Evolutionary conservation across 2,113 vertebrate species (phyloP).

Genomic region (Panthera leo): DNA sequence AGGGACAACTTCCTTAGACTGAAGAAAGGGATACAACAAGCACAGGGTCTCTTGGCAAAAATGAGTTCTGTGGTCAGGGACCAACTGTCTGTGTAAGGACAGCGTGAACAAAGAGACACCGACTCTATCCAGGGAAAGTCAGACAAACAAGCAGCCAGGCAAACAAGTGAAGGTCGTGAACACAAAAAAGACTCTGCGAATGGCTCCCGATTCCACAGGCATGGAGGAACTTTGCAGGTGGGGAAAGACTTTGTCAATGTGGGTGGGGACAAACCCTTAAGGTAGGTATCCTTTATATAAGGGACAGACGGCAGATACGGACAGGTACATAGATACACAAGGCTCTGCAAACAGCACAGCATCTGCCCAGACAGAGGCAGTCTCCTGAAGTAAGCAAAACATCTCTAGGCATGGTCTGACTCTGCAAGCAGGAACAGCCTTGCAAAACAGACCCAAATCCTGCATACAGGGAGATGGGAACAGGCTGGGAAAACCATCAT

Average conservation of each 20-base stretch:
- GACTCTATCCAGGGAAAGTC: neutral
- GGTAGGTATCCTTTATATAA: neutral
- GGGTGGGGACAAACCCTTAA: neutral
- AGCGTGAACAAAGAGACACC: neutral
- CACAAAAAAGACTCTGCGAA: neutral
- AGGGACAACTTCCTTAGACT: neutral
- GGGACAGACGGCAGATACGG: neutral
- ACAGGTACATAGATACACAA: neutral
- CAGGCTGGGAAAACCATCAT: neutral
- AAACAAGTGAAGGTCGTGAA: neutral
- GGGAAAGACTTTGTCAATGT: neutral
- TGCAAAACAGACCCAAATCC: neutral
- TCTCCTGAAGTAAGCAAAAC: neutral
- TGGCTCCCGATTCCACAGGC: neutral
- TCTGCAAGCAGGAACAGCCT: neutral
- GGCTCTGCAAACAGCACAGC: neutral
- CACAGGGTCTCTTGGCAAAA: neutral
- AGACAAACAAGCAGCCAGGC: neutral
- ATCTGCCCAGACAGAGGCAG: neutral
- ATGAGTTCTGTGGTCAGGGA: neutral
- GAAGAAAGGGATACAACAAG: neutral
- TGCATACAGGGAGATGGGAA: neutral
- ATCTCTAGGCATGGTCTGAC: neutral
- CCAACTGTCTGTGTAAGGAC: neutral
- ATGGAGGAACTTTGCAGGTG: neutral